Base-by-base conservation (phyloP, 2,797 vertebrate species). In the Harpagifer antarcticus region DNA sequence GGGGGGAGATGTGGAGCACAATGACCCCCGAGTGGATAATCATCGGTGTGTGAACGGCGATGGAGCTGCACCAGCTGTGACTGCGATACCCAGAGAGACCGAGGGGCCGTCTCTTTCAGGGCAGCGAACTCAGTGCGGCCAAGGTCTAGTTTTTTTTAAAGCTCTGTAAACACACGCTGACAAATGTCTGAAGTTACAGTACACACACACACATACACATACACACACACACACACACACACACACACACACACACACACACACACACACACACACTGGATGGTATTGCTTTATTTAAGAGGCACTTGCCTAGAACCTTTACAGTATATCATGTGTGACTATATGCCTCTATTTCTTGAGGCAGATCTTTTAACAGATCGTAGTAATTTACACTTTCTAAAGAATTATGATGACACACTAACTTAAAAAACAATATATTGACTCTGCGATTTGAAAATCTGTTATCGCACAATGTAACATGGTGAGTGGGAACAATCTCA, bases 21-120 rank as follows among this genome's bases (percentile, higher is more conserved):
- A 85, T 79, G 84, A 85, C 81, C 83, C 76, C 72, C 54, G 48
- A 78, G 76, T 75, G 81, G 81, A 82, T 89, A 76, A 87, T 91
- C 87, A 88, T 84, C 42, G 45, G 86, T 79, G 84, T 89, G 87
- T 89, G 86, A 85, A 87, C 42, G 9, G 9, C 8, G 48, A 52
- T 59, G 47, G 79, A 89, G 83, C 76, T 11, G 0, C 72, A 56
- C 68, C 77, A 85, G 86, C 83, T 86, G 88, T 82, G 83, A 58
- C 75, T 37, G n/a, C 3, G 9, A 66, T 73, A 76, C 78, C 78
- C 33, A 61, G 65, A 74, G 82, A 89, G 68, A 79, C 57, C 6
- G 68, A 72, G 68, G 47, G 71, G 71, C 55, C 50, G 1, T 78
- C 55, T 81, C 44, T 79, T 76, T 82, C n/a, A 31, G 62, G 60